Evolutionary conservation across 1,140 invertebrate genomes (phyloP).

Genomic region (Rhopalosiphum maidis): DNA sequence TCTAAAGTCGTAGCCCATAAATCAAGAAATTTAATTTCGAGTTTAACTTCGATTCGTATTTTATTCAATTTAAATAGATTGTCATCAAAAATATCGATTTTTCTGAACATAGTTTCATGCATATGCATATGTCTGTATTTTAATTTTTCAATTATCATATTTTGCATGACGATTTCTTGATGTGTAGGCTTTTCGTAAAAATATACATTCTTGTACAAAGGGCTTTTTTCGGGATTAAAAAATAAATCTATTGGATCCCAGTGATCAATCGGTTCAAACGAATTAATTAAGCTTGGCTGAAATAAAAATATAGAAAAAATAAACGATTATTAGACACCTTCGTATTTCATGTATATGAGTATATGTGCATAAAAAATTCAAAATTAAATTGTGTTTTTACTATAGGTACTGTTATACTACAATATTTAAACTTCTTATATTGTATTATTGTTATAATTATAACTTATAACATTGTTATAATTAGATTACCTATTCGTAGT

Average conservation of each 20-base stretch:
- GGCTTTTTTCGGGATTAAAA: not conserved
- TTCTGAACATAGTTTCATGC: not conserved
- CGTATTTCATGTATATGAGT: not conserved
- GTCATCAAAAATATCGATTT: constrained; percentile 32
- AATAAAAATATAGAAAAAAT: not conserved
- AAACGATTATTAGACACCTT: not conserved
- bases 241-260: not conserved
- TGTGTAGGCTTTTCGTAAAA: not conserved
- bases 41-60: not conserved
- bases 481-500: no score
- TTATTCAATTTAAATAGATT: not conserved
- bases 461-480: no score
- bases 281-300: not conserved
- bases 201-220: not conserved
- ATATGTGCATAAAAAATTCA: no score
- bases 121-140: constrained; percentile 20
- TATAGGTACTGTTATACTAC: no score
- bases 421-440: no score
- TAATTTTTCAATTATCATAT: constrained; percentile 5
- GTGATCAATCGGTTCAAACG: not conserved
- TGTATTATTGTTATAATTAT: no score
- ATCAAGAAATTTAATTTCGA: constrained; percentile 2
- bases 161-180: not conserved
- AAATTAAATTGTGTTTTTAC: no score
- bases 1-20: constrained; percentile 1